Base-by-base conservation (phyloP, 1,140 invertebrate genomes). In the Macrobrachium rosenbergii region DNA sequence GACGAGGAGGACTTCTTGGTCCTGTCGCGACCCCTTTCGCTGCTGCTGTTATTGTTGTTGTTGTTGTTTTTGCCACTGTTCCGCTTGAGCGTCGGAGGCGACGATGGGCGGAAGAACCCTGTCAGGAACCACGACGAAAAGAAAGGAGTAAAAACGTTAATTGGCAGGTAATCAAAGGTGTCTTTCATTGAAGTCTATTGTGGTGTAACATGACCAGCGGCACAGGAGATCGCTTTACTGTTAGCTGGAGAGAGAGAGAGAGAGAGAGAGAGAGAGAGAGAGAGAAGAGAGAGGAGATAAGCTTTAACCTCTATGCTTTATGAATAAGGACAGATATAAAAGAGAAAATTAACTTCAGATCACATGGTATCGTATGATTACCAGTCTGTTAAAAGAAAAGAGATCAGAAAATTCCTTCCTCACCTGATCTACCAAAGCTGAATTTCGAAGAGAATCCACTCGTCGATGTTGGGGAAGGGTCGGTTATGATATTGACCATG, bases 31-130 rank as follows among this genome's bases (percentile, higher is more conserved):
- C 85, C 78, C 60, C 88, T 72, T 8, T 80, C 76, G 67, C 82
- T 16, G 11, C 82, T 77, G 16, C 64, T 21, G 10, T 82, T 75
- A n/a, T n/a, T n/a, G 8, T 60, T 43, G 52, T 62, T 67, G 28
- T 21, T 43, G 45, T 62, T 19, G 19, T 17, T 23, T n/a, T 52
- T 43, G 21, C 23, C 43, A n/a, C 37, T 43, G 62, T 72, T 82
- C 60, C 72, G 59, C 75, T 88, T 77, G 17, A 37, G 59, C 17
- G 79, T 76, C 10, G 88, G 84, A 19, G 89, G 88, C n/a, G 89
- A 90, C 21, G 83, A 78, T 2, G 89, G 88, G 7, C 89, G 88
- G 82, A 89, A 89, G 62, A 89, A 87, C 16, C 82, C 83, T 78
- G 63, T 10, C 43, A 45, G 17, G 21, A n/a, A 23, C 17, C 14